Conservation (phyloP, 2,797 vertebrate genomes). For the Spinus pinus region DNA sequence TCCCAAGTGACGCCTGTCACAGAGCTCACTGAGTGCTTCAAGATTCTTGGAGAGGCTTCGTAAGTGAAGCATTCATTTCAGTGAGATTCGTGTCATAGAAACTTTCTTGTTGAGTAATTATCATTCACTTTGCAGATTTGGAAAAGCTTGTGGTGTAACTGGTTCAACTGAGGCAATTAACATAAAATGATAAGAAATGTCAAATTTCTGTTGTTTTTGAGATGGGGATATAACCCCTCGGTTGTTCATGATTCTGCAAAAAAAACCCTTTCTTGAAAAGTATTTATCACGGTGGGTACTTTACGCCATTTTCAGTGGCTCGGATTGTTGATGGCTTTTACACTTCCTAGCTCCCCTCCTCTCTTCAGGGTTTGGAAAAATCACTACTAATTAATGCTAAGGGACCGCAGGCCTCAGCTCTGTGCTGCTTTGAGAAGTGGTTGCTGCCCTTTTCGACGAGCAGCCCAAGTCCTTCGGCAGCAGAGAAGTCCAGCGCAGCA, state of each 20-base stretch:
- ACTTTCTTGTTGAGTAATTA: constrained; percentile 41
- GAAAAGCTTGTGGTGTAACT: not conserved
- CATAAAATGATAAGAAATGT: not conserved
- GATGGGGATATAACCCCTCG: not conserved
- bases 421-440: not conserved
- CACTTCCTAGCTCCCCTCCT: not conserved
- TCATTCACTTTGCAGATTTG: not conserved
- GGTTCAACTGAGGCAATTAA: not conserved
- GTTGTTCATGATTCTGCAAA: not conserved
- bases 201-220: not conserved
- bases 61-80: not conserved
- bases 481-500: accelerated
- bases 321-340: not conserved
- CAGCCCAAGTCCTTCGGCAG: not conserved
- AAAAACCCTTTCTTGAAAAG: not conserved
- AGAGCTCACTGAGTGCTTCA: not conserved
- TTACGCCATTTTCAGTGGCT: not conserved
- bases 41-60: not conserved
- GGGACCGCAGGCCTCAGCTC: accelerated
- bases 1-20: not conserved
- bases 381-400: accelerated
- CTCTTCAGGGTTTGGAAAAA: not conserved
- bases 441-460: accelerated
- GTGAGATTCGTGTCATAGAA: not conserved
- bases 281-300: not conserved